A percentile compares a stretch with the other conserved stretches of the same genome.
These are phyloP conservation scores for Drosophila lini DNA, from an alignment of 1,140 invertebrate genomes.

Conservation along the genomic window DNA sequence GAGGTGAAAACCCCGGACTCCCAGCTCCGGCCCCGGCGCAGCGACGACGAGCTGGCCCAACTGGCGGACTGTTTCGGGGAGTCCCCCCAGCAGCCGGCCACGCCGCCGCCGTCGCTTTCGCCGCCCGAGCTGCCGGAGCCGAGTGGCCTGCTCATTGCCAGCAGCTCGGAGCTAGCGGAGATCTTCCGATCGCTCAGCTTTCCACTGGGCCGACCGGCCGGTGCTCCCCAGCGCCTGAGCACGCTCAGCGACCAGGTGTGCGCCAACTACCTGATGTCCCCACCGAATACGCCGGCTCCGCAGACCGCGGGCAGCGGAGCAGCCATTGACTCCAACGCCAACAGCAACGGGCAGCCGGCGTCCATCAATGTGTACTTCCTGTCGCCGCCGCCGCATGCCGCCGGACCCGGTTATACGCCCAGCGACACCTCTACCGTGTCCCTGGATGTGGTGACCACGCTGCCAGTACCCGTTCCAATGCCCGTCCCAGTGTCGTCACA, in stretches of 20 bases:
- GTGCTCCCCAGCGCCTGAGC: constrained; percentile 70
- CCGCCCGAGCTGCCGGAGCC: constrained; percentile 73
- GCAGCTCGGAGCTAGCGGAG: constrained; percentile 76
- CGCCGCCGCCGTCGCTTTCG: constrained; percentile 78
- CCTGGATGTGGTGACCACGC: constrained; percentile 74
- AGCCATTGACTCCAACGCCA: constrained; percentile 17
- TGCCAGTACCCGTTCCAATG: constrained; percentile 60
- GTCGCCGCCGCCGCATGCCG: constrained; percentile 74
- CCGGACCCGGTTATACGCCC: constrained; percentile 62
- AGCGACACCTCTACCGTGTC: constrained; percentile 80
- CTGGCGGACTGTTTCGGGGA: constrained; percentile 74
- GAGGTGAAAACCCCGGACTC: constrained; percentile 29
- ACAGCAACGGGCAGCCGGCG: constrained; percentile 44
- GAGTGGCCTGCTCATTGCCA: constrained; percentile 68
- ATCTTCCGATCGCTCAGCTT: constrained; percentile 82
- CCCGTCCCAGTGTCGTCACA: constrained; percentile 8
- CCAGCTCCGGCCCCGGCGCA: constrained; percentile 20
- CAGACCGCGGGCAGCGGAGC: constrained; percentile 13
- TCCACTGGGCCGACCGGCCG: constrained; percentile 57
- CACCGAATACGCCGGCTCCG: constrained; percentile 75
- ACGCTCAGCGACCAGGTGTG: constrained; percentile 82
- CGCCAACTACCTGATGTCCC: constrained; percentile 78
- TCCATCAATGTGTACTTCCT: constrained; percentile 83
- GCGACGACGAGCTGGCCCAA: constrained; percentile 69
- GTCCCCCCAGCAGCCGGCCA: constrained; percentile 70